Base-by-base conservation (phyloP, 1,140 invertebrate genomes). In the Sarcophaga bullata region DNA sequence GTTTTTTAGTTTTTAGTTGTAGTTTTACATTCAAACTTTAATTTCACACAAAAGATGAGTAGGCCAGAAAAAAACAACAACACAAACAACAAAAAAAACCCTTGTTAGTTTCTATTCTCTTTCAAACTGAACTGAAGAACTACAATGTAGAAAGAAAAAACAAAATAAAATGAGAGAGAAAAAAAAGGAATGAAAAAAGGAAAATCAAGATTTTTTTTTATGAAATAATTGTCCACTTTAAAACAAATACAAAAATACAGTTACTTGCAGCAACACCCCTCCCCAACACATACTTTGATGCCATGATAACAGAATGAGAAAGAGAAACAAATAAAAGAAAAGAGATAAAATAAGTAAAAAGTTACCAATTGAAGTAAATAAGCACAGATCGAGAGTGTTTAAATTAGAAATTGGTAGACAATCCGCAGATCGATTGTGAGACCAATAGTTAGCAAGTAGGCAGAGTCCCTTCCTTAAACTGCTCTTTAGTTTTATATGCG, bases 211-310 rank as follows among this genome's bases (percentile, higher is more conserved):
- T 68, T 7, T 68, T 7, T 68, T 68, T n/a, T 19, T 68, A 68
- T n/a, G n/a, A 68, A 68, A 62, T 62, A 68, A 68, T 68, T 68
- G 62, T 68, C 62, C 62, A 68, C 62, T 68, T 68, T 68, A 68
- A 17, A 25, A 19, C 62, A 19, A 62, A 62, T 62, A 62, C 54
- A 62, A 62, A 62, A 62, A 62, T n/a, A 62, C 50, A 68, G 19
- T 37, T 4, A 37, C 25, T 37, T 37, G 25, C 25, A 37, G 25
- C 25, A 37, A 37, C 25, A 37, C 25, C 25, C 25, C 25, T 37
- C 4, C 1, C 25, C 1, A 1, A 37, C 4, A n/a, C 17, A 68
- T 19, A 68, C n/a, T 19, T 68, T 4, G 17, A 25, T 25, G 8
- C 6, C 8, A 19, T 6, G 13, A 58, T n/a, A 58, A 58, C 7